These are phyloP conservation scores for Troilus luridus DNA, from an alignment of 2,888 invertebrate genomes.

Conservation along the genomic window DNA sequence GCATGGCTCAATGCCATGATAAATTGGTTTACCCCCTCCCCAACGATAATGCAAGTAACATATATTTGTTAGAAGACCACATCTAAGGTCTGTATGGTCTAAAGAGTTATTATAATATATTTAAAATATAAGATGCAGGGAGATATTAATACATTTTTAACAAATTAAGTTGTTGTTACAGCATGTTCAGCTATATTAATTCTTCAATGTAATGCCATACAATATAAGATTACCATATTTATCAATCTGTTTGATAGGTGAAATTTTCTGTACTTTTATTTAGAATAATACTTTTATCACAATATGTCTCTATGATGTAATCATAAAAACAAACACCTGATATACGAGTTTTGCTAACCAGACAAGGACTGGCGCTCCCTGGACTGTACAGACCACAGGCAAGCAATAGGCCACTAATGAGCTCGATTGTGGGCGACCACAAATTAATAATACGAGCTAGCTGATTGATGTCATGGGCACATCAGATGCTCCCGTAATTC, in stretches of 20 bases:
- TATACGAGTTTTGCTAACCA: neutral
- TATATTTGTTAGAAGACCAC: no score
- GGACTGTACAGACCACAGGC: neutral
- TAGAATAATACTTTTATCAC: neutral
- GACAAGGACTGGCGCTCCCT: neutral
- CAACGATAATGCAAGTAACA: no score
- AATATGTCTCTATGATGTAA: neutral
- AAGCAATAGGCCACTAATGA: constrained; percentile 33
- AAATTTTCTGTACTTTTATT: no score
- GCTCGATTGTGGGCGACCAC: constrained; percentile 33
- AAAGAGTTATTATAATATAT: no score
- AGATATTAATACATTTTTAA: no score
- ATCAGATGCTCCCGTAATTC: constrained; percentile 23
- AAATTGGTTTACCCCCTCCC: no score
- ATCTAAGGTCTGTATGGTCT: no score
- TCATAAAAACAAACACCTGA: neutral
- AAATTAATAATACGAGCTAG: constrained; percentile 10
- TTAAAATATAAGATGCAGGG: no score
- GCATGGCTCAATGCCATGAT: no score
- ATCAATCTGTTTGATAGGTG: neutral
- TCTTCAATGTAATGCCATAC: no score
- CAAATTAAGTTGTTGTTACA: no score
- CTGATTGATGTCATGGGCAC: neutral
- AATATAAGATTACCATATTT: neutral
- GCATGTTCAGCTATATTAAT: no score